Evolutionary conservation across 23 tunicate genomes (phyloP).

Genomic region (Styela clava): DNA sequence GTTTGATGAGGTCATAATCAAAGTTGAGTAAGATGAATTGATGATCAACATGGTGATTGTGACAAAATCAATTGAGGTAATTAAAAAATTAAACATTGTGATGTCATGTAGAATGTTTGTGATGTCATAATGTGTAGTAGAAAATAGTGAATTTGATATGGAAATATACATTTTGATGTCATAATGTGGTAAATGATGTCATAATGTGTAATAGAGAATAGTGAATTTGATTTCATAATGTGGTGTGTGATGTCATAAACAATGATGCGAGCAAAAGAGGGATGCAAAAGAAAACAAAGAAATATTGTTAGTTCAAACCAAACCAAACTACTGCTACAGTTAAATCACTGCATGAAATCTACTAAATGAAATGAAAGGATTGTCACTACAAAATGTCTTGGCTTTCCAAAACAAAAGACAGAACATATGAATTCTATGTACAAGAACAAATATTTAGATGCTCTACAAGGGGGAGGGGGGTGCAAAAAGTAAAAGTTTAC

Average conservation of each 20-base stretch:
- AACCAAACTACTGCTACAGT: not conserved
- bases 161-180: not conserved
- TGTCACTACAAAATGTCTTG: too few relatives aligned
- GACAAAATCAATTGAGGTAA: too few relatives aligned
- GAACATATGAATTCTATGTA: too few relatives aligned
- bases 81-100: too few relatives aligned
- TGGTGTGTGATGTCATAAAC: not conserved
- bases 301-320: not conserved
- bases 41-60: too few relatives aligned
- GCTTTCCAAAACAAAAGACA: too few relatives aligned
- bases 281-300: not conserved
- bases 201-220: not conserved
- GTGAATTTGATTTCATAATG: not conserved
- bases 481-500: too few relatives aligned
- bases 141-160: not conserved
- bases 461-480: too few relatives aligned
- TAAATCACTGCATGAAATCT: not conserved
- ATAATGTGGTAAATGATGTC: not conserved
- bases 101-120: slow-evolving; percentile 3
- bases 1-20: not conserved
- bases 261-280: not conserved
- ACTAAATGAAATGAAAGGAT: too few relatives aligned
- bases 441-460: too few relatives aligned
- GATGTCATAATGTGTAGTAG: not conserved
- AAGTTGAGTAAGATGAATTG: too few relatives aligned